Percentiles rank a stretch among this genome's conserved stretches.
These are phyloP conservation scores for Ptilonorhynchus violaceus DNA, from an alignment of 2,113 vertebrate genomes.

Conservation along the genomic window DNA sequence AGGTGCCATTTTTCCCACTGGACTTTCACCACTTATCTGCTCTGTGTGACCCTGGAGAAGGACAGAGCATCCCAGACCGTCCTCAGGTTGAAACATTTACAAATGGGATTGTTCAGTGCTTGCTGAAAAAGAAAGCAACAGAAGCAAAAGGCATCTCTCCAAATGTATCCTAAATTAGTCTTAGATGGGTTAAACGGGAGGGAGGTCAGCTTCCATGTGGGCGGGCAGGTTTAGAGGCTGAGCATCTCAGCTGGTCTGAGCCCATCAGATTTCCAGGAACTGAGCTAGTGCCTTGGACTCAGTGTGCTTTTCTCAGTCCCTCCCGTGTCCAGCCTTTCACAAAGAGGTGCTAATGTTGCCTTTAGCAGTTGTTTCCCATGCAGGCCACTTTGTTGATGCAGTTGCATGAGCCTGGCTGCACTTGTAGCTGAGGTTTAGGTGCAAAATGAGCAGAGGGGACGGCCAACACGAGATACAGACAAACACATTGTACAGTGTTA, in stretches of 20 bases:
- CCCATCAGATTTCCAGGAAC: constrained; percentile 29
- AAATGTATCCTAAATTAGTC: not conserved
- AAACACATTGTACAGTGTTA: not conserved
- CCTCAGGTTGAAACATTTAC: not conserved
- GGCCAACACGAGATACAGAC: not conserved
- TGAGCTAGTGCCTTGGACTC: not conserved
- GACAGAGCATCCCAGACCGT: not conserved
- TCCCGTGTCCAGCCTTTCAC: not conserved
- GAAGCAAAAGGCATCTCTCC: not conserved
- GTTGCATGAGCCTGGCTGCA: not conserved
- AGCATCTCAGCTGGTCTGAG: not conserved
- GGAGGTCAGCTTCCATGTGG: not conserved
- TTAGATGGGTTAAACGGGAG: not conserved
- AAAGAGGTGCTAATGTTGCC: not conserved
- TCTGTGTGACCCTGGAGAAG: not conserved
- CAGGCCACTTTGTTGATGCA: not conserved
- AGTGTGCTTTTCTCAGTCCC: not conserved
- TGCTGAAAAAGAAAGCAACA: not conserved
- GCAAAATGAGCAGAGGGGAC: not conserved
- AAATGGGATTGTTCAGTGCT: not conserved
- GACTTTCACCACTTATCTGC: not conserved
- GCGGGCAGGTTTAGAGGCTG: not conserved
- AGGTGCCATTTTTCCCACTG: not conserved
- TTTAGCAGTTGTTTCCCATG: not conserved
- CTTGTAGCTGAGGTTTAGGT: not conserved